phyloP scores from a whole-genome alignment of 2,888 invertebrate genomes.

The Apamea crenata region DNA sequence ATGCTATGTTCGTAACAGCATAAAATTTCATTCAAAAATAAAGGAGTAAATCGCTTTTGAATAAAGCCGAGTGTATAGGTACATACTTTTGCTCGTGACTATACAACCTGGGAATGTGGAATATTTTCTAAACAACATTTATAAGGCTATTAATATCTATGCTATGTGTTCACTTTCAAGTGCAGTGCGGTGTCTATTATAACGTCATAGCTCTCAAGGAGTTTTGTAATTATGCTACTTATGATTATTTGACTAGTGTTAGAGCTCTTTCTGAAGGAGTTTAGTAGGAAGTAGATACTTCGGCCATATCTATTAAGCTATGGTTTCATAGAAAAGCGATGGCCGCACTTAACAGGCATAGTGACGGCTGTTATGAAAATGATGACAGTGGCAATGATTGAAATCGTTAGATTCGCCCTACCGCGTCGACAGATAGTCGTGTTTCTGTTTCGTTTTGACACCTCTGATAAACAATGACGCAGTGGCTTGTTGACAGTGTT shows the following conservation, averaged over 20 bases:
- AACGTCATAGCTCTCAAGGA: conserved; percentile 20
- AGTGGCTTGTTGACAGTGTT: background rate
- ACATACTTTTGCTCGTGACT: no score
- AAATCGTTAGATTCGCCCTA: background rate
- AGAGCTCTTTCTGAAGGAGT: background rate
- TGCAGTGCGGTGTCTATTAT: background rate
- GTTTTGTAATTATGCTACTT: background rate
- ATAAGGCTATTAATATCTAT: conserved; percentile 35
- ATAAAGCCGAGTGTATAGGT: no score
- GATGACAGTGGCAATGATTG: background rate
- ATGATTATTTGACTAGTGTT: background rate
- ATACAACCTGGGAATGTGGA: conserved; percentile 14
- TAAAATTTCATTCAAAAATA: no score
- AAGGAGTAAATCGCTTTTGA: no score
- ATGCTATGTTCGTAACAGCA: no score
- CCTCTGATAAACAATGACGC: background rate
- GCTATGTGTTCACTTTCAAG: conserved; percentile 27
- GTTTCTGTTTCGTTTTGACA: background rate
- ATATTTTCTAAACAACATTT: conserved; percentile 30
- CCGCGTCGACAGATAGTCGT: background rate
- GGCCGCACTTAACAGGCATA: background rate
- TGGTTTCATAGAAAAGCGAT: background rate
- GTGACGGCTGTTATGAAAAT: background rate
- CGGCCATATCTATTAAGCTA: background rate
- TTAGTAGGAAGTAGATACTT: background rate